phyloP scores from a whole-genome alignment of 2,888 invertebrate genomes.

The Eurytoma californica region DNA sequence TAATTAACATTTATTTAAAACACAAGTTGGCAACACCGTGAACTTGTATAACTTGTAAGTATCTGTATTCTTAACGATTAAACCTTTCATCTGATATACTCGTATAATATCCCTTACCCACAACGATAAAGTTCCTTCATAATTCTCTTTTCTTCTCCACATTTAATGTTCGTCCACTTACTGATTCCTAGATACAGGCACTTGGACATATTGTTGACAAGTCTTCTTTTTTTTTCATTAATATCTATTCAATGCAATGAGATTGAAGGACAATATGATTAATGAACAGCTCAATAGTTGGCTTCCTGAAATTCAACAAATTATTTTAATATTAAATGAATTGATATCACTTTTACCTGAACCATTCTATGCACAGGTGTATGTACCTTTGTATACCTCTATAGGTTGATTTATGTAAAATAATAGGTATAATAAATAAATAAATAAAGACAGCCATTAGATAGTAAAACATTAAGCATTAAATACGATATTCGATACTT shows the following conservation, averaged over 20 bases:
- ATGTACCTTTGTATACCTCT: too few relatives aligned
- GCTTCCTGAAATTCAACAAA: conserved; percentile 48
- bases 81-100: conserved; percentile 29
- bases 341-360: too few relatives aligned
- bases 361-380: too few relatives aligned
- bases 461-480: too few relatives aligned
- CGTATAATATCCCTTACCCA: conserved; percentile 42
- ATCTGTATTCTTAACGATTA: conserved; percentile 25
- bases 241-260: conserved; percentile 48
- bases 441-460: too few relatives aligned
- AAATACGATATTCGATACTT: too few relatives aligned
- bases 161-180: conserved; percentile 52
- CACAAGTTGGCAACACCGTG: conserved; percentile 52
- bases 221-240: conserved; percentile 34
- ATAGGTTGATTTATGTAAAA: too few relatives aligned
- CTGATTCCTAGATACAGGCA: conserved; percentile 52
- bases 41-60: conserved; percentile 45
- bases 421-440: too few relatives aligned
- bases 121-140: conserved; percentile 50
- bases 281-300: conserved; percentile 45
- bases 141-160: conserved; percentile 18
- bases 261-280: conserved; percentile 43
- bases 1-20: conserved; percentile 57
- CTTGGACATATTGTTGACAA: conserved; percentile 57
- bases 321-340: too few relatives aligned